Evolutionary conservation across 2,797 vertebrate species (phyloP).

Genomic region (Sternarchorhynchus goeldii): DNA sequence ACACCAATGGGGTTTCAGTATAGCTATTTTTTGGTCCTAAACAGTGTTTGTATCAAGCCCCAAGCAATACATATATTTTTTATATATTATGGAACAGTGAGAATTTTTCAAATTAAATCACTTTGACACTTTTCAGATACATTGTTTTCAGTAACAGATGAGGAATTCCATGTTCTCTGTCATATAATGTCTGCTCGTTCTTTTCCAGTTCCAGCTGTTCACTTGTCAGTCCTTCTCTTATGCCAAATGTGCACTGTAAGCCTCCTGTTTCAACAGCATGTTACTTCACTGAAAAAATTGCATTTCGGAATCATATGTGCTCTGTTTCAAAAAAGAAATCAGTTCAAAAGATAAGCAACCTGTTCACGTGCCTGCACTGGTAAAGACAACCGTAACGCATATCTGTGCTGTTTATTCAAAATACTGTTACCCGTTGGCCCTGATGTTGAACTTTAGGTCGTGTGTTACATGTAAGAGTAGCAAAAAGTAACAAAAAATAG

Average conservation of each 20-base stretch:
- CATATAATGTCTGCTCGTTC: not conserved
- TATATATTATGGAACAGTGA: conserved; percentile 41
- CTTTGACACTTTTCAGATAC: conserved; percentile 41
- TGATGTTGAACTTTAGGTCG: not conserved
- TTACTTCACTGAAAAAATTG: not conserved
- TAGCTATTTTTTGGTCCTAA: conserved; percentile 38
- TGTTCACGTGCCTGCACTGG: not conserved
- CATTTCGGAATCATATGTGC: not conserved
- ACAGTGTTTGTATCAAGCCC: conserved; percentile 36
- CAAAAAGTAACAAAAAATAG: no score
- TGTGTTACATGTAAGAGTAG: no score
- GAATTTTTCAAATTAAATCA: conserved; percentile 35
- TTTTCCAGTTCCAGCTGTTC: not conserved
- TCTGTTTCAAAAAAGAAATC: not conserved
- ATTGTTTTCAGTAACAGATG: not conserved
- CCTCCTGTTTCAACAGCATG: conserved; percentile 7
- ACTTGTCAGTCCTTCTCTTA: not conserved
- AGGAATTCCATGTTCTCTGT: conserved; percentile 16
- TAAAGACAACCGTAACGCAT: not conserved
- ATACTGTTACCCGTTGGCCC: not conserved
- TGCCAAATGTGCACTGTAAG: conserved; percentile 36
- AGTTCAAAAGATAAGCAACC: not conserved
- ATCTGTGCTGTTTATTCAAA: not conserved
- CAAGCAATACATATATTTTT: conserved; percentile 51
- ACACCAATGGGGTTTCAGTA: conserved; percentile 35